A percentile compares a stretch with the other conserved stretches of the same genome.
Conservation (phyloP, 2,797 vertebrate species). For the Aplochiton taeniatus region DNA sequence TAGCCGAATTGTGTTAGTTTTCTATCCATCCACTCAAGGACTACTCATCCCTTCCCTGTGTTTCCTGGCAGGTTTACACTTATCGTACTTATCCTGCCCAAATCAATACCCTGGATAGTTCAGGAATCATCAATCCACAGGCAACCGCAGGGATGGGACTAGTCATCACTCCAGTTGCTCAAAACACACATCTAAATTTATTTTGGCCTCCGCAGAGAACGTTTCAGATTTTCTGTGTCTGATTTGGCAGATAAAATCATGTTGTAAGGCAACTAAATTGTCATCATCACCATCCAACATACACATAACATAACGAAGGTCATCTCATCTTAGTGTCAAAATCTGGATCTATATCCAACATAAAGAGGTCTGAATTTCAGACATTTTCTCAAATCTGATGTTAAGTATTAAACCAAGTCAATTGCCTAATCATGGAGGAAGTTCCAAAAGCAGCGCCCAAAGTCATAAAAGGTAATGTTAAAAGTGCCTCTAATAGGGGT, state of each 20-base stretch:
- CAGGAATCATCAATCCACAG: constrained; percentile 63
- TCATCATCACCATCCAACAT: too few species aligned
- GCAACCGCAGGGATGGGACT: constrained; percentile 45
- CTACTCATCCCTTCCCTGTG: constrained; percentile 46
- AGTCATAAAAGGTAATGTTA: constrained; percentile 52
- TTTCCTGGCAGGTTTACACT: constrained; percentile 56
- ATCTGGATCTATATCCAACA: constrained; percentile 21
- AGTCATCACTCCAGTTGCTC: constrained; percentile 44
- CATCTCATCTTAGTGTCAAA: background rate
- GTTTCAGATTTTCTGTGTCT: too few species aligned
- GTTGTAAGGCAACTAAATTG: too few species aligned
- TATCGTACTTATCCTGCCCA: constrained; percentile 63
- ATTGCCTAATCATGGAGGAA: constrained; percentile 31
- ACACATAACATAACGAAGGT: too few species aligned
- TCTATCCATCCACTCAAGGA: constrained; percentile 45
- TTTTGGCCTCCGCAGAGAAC: too few species aligned
- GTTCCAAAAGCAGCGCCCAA: constrained; percentile 32
- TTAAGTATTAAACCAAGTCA: constrained; percentile 35
- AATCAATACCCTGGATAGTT: constrained; percentile 71
- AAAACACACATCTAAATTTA: constrained; percentile 56
- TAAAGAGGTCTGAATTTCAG: constrained; percentile 10
- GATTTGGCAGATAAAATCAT: too few species aligned
- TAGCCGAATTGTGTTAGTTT: constrained; percentile 48
- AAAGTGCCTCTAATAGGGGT: constrained; percentile 60
- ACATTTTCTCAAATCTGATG: constrained; percentile 18